A percentile compares a stretch with the other conserved stretches of the same genome.
Conservation (phyloP, 35 echinoderm and acorn worm species). For the Anneissia japonica region DNA sequence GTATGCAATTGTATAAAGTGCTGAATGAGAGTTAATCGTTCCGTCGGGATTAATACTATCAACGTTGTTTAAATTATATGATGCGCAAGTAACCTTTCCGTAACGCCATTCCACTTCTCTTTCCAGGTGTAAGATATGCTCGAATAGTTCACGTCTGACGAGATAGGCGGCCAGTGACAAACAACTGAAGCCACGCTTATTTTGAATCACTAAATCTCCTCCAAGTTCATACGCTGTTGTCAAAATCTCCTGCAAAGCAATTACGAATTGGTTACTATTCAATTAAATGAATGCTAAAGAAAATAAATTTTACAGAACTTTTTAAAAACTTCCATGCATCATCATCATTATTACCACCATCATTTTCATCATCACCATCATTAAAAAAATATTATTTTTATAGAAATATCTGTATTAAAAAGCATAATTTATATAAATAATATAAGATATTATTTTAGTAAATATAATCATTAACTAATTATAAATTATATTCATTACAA, state of each 20-base stretch:
- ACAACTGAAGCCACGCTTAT: constrained; percentile 68
- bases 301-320: neutral
- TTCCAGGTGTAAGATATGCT: constrained; percentile 75
- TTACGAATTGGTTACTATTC: neutral
- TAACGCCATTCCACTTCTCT: constrained; percentile 66
- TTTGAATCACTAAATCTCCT: neutral
- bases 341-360: too few species aligned
- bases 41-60: constrained; percentile 78
- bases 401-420: too few species aligned
- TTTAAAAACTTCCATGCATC: neutral
- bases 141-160: constrained; percentile 47
- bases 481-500: too few species aligned
- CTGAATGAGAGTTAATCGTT: constrained; percentile 62
- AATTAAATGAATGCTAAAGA: neutral
- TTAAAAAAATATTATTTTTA: too few species aligned
- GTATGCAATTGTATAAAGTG: constrained; percentile 66
- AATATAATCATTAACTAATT: too few species aligned
- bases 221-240: constrained; percentile 39
- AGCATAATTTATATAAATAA: too few species aligned
- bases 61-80: constrained; percentile 64
- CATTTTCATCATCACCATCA: too few species aligned
- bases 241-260: constrained; percentile 51
- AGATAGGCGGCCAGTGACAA: constrained; percentile 66
- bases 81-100: constrained; percentile 68
- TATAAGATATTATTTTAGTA: too few species aligned